Base-by-base conservation (phyloP, 2,888 invertebrate genomes). In the Nomada goodeniana region DNA sequence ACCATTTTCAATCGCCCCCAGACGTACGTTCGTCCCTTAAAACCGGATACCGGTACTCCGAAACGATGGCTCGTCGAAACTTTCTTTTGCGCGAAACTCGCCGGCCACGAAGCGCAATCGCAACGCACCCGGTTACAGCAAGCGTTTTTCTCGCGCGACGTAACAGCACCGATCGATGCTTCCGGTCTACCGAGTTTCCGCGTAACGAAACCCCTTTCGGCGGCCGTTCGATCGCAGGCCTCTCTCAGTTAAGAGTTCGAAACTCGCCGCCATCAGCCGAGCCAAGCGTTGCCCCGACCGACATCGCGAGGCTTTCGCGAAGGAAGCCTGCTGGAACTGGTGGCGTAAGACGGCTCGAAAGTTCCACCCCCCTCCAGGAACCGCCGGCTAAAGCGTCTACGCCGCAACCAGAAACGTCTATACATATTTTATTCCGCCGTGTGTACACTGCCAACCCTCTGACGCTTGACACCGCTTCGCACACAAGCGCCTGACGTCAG, bases 211-310 rank as follows among this genome's bases (percentile, higher is more conserved):
- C 78, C 85, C 63, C 73, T 78, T 84, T 61, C 67, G 76, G 81
- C 71, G 80, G 76, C 60, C 70, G 81, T 61, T 74, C 83, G 88
- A 84, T 85, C 80, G 82, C 65, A 69, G 76, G 83, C 76, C 83
- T 78, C 65, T 74, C 70, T 61, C 71, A 80, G 86, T 86, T 86
- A 84, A 84, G 86, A 86, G 86, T 86, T 82, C 72, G 64, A 73
- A 86, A 86, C 84, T 82, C 80, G 69, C 50, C 59, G 20, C 61
- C 26, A 52, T 47, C 26, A 55, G 4, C n/a, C 10, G 64, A 5
- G 63, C 61, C 11, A 15, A 26, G 47, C 50, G 11, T n/a, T 26
- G 9, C 53, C 20, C 57, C 68, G 10, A 18, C 53, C 47, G 23
- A 57, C 26, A 47, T 55, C 55, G 26, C 70, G 36, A 63, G 29